Evolutionary conservation across 2,888 invertebrate genomes (phyloP), one percentile per base, ranked within the genome.

Genomic region (Melanargia galathea): DNA sequence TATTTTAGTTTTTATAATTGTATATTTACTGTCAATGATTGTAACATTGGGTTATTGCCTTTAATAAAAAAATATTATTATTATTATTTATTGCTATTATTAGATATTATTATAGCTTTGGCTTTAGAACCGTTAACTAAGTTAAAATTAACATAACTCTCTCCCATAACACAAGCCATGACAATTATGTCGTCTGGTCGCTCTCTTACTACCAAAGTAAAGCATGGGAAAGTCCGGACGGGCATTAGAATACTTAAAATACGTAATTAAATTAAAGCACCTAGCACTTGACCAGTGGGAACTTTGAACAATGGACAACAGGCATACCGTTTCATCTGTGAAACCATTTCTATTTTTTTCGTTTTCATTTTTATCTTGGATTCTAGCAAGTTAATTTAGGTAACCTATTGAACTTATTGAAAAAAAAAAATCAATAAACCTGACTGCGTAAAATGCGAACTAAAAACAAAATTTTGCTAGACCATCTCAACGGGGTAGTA

Each of bases 271-370:
- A 82, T 81, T 80, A 82, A 70, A 77, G 73, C n/a, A n/a, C n/a
- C n/a, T 83, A 83, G 82, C 83, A 77, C 81, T 84, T 80, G 85
- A 84, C 75, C 84, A 89, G 86, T 89, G 87, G 80, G 89, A 90
- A 89, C 73, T 71, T 72, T 71, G 54, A 76, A 89, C 89, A 88
- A 89, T 88, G 73, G 83, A 54, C 55, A 38, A 57, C 45, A 55
- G 55, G 40, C 45, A 62, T 56, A 51, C 63, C 26, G 56, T 64
- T 70, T 70, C 65, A 67, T 70, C 67, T 65, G 63, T 58, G 60
- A 33, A 54, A 62, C 35, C 52, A 63, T 66, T 64, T 63, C 57
- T 65, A 58, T 45, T 45, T 57, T 46, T 57, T 33, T 16, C 16
- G 6, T 35, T 20, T 20, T 20, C 33, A 20, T 52, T 52, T 52